Evolutionary conservation across 2,797 vertebrate genomes (phyloP), one percentile per base, ranked within the genome.

Genomic region (Mionectes olivaceus): DNA sequence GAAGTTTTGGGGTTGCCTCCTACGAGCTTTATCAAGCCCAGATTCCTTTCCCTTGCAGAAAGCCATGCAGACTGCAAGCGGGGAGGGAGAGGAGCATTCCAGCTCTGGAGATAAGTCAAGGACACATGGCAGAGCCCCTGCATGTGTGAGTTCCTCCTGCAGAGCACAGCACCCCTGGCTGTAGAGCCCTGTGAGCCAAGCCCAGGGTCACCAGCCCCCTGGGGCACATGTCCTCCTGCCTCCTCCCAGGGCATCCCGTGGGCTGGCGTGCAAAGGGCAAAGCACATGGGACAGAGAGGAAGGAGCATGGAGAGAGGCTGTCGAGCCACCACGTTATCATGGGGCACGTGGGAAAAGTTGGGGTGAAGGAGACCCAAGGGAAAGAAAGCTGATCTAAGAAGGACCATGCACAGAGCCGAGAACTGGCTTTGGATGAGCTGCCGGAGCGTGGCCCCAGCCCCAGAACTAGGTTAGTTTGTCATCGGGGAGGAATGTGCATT

Each of bases 401-500:
- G 75, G 59, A 46, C 9, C 61, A 35, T 2, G 24, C 5, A 2
- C 14, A 43, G 53, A 43, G 71, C 39, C 10, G 28, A 61, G 59
- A 41, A 61, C 39, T 16, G 5, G 74, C 64, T 94, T 32, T 25
- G 79, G 39, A 49, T 18, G 60, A 88, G 71, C 37, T 28, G 37
- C 81, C 24, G 69, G 83, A 80, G 63, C 7, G 2, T 6, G 28
- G 76, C 83, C 82, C 67, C 0, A 0, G 57, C 25, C 25, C 61
- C 91, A 33, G 71, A 76, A 13, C 60, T 24, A 8, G 61, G 32
- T 30, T 24, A 1, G 7, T 68, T 70, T 87, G 78, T 96, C 96
- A 97, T 49, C 10, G 1, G 57, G 53, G 73, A 91, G 91, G 94
- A 97, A 96, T 93, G 95, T 3, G 22, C 44, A 46, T 83, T 92